A percentile compares a stretch with the other conserved stretches of the same genome.
Conservation (phyloP, 2,888 invertebrate species). For the Spilarctia lutea region DNA sequence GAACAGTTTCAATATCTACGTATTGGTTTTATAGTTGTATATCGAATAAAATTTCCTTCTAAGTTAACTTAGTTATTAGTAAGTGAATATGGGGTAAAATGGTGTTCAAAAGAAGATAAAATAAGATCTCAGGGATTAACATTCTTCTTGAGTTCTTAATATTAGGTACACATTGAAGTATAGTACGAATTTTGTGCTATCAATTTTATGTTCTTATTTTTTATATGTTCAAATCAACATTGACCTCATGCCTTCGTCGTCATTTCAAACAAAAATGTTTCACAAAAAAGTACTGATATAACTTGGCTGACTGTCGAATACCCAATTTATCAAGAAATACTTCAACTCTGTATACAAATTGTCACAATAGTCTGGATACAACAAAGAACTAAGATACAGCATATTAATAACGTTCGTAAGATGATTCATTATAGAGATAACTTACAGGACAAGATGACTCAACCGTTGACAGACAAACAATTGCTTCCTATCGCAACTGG, state of each 20-base stretch:
- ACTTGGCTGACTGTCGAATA: neutral
- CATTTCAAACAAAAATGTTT: neutral
- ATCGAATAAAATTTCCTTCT: no score
- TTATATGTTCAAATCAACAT: no score
- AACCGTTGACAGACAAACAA: neutral
- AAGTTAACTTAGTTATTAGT: no score
- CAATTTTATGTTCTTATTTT: no score
- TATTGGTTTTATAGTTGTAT: no score
- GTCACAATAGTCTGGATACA: neutral
- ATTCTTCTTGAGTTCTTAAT: no score
- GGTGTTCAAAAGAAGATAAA: no score
- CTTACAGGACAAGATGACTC: slow-evolving; percentile 2
- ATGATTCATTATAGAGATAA: slow-evolving; percentile 3
- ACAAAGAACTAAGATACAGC: neutral
- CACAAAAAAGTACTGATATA: neutral
- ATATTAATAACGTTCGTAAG: neutral
- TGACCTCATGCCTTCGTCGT: neutral
- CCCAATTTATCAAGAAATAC: neutral
- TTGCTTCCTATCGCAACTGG: neutral
- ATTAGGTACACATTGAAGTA: no score
- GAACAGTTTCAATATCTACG: no score
- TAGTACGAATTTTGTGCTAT: no score
- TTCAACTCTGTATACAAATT: neutral
- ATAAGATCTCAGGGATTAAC: no score
- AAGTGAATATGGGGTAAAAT: no score